Percentiles rank a stretch among this genome's conserved stretches.
phyloP scores from a whole-genome alignment of 2,113 vertebrate genomes.

The Melospiza melodia region DNA sequence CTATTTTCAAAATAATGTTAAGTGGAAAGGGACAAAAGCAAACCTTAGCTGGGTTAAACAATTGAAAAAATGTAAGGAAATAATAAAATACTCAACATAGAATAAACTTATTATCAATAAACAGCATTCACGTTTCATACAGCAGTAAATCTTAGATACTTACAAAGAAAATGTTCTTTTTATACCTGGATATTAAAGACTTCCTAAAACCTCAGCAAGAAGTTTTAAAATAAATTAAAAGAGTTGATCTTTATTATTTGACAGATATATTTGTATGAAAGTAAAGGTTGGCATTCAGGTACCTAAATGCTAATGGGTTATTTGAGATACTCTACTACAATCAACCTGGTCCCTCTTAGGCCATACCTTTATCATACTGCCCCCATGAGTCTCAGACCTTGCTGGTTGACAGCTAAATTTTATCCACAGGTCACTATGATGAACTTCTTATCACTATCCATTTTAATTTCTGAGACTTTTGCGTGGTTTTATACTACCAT shows the following conservation, averaged over 20 bases:
- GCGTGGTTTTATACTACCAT: background rate
- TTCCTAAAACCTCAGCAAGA: background rate
- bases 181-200: background rate
- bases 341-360: background rate
- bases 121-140: background rate
- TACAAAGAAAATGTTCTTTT: background rate
- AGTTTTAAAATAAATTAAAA: background rate
- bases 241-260: background rate
- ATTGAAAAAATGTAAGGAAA: background rate
- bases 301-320: background rate
- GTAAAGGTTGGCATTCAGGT: background rate
- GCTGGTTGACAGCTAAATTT: background rate
- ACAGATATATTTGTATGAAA: background rate
- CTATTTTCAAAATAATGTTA: background rate
- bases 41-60: background rate
- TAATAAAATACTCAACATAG: background rate
- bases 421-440: accelerated
- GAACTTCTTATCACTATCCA: background rate
- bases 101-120: background rate
- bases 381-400: background rate
- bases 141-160: background rate
- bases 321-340: background rate
- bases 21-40: background rate
- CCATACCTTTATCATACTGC: background rate
- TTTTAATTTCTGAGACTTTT: background rate